Percentiles rank a stretch among this genome's conserved stretches.
phyloP scores from a whole-genome alignment of 2,888 invertebrate species.

The Agelastica alni region DNA sequence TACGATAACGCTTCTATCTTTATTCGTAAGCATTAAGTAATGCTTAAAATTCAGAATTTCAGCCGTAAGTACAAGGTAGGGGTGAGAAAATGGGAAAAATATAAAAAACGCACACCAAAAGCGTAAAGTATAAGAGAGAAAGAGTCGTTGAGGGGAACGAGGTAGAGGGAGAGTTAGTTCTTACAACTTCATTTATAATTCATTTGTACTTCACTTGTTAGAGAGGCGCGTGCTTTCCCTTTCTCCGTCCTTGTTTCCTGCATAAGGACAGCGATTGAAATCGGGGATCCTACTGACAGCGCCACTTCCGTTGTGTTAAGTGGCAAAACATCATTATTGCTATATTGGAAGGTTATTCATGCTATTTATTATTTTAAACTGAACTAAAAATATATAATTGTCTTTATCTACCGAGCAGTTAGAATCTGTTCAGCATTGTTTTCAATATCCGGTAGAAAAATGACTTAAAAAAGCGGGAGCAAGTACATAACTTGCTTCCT shows the following conservation, averaged over 20 bases:
- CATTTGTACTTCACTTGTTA: constrained; percentile 49
- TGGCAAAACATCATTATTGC: constrained; percentile 20
- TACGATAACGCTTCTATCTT: constrained; percentile 1
- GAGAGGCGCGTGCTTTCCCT: constrained; percentile 34
- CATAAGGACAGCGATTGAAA: constrained; percentile 38
- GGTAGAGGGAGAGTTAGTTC: constrained; percentile 58
- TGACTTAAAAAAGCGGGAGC: too few relatives aligned
- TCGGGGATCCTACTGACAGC: constrained; percentile 30
- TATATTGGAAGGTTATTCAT: too few relatives aligned
- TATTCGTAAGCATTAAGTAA: constrained; percentile 37
- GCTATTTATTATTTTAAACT: too few relatives aligned
- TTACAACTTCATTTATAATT: constrained; percentile 59
- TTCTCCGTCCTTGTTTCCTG: constrained; percentile 48
- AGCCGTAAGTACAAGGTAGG: constrained; percentile 26
- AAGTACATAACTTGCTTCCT: constrained; percentile 52
- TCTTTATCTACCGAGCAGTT: too few relatives aligned
- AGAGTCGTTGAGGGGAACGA: constrained; percentile 15
- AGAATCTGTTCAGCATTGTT: too few relatives aligned
- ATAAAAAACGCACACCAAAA: constrained; percentile 47
- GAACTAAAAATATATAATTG: too few relatives aligned
- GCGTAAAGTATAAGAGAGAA: constrained; percentile 9
- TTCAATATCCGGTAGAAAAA: too few relatives aligned
- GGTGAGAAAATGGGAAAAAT: constrained; percentile 48
- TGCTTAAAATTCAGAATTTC: constrained; percentile 54
- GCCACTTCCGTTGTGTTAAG: constrained; percentile 44